Conservation (phyloP, 2,797 vertebrate genomes). For the Onychomys arenicola region DNA sequence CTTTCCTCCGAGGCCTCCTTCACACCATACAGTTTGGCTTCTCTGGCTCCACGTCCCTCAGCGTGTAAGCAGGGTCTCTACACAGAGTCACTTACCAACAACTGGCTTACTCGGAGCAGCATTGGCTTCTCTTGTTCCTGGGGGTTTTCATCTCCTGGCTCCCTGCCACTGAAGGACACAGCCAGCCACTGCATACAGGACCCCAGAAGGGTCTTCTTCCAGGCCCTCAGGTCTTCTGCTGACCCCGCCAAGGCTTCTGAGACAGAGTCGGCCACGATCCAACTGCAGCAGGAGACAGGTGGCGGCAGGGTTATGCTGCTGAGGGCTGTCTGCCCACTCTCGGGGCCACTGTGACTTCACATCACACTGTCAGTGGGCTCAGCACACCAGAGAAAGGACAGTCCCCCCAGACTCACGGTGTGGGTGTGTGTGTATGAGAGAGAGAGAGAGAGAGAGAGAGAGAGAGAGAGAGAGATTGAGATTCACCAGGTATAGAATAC, state of each 20-base stretch:
- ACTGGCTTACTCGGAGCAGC: conserved; percentile 88
- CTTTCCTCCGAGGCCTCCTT: rapidly evolving
- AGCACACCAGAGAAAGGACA: background rate
- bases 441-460: no score
- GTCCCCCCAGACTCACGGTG: no score
- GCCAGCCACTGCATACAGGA: conserved; percentile 91
- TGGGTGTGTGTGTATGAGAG: background rate
- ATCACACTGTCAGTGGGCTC: rapidly evolving
- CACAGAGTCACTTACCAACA: conserved; percentile 88
- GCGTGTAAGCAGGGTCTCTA: no score
- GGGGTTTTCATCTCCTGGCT: conserved; percentile 81
- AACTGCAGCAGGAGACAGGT: conserved; percentile 87
- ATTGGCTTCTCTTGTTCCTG: conserved; percentile 88
- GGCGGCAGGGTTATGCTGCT: background rate
- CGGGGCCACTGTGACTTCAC: background rate
- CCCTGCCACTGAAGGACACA: conserved; percentile 86
- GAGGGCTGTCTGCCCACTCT: rapidly evolving
- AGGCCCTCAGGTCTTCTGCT: conserved; percentile 86
- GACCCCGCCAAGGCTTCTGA: conserved; percentile 86
- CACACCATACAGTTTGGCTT: background rate
- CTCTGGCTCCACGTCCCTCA: background rate
- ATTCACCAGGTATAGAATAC: background rate
- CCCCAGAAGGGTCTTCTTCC: conserved; percentile 89
- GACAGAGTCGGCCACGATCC: conserved; percentile 92
- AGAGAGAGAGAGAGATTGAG: no score